These are phyloP conservation scores for Desmophyllum pertusum DNA, from an alignment of 92 coral and sea anemone genomes.

Conservation along the genomic window DNA sequence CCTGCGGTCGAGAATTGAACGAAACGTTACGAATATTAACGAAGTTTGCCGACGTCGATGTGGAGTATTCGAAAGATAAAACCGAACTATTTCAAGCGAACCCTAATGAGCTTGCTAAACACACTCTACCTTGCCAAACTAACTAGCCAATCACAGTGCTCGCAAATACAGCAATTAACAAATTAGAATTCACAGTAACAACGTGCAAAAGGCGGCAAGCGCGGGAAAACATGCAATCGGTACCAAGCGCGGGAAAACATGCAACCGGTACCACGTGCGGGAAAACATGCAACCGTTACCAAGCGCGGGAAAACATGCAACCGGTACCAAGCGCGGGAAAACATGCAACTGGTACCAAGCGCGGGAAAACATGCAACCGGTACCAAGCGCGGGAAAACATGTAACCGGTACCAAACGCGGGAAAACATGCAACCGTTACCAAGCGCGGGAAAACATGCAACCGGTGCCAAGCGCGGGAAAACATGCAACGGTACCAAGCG, in stretches of 20 bases:
- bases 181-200: not conserved
- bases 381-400: not conserved
- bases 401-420: not conserved
- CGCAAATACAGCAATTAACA: not conserved
- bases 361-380: not conserved
- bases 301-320: not conserved
- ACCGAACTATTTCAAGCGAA: too few relatives aligned
- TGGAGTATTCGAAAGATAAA: too few relatives aligned
- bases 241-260: not conserved
- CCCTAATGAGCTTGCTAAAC: too few relatives aligned
- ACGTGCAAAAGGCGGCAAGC: not conserved
- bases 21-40: not conserved
- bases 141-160: not conserved
- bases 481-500: too few relatives aligned
- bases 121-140: not conserved
- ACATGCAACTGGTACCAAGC: not conserved
- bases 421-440: not conserved
- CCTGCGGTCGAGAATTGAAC: slow-evolving; percentile 41
- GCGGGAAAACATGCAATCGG: not conserved
- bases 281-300: not conserved
- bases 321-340: slow-evolving; percentile 1
- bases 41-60: not conserved
- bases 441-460: slow-evolving; percentile 2
- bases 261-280: not conserved
- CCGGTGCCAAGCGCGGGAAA: not conserved